Percentiles rank a stretch among this genome's conserved stretches.
Conservation (phyloP, 2,113 vertebrate species). For the Phalacrocorax carbo region DNA sequence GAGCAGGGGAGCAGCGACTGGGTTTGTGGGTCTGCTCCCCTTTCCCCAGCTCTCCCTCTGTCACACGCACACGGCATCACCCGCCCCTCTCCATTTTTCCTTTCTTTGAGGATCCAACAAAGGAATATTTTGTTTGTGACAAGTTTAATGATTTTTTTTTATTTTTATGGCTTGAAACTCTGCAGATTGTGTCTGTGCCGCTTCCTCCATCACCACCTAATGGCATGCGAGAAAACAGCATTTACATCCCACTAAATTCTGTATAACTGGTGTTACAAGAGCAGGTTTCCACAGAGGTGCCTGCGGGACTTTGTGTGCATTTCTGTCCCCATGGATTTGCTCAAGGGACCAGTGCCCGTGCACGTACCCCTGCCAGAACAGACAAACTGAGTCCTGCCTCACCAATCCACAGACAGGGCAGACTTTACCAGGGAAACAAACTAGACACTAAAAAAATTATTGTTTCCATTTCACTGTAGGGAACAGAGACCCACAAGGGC, state of each 20-base stretch:
- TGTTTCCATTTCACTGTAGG: background rate
- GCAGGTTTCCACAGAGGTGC: background rate
- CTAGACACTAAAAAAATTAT: background rate
- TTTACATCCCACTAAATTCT: background rate
- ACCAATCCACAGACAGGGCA: background rate
- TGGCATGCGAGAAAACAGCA: background rate
- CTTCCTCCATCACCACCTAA: conserved; percentile 43
- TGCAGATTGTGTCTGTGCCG: background rate
- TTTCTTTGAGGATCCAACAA: background rate
- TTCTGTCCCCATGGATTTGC: rapidly evolving
- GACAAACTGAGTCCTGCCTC: background rate
- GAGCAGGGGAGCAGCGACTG: background rate
- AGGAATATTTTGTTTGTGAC: background rate
- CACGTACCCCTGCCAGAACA: background rate
- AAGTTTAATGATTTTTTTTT: background rate
- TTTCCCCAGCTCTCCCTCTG: background rate
- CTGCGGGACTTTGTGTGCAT: rapidly evolving
- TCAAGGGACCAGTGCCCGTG: background rate
- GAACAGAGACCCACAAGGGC: background rate
- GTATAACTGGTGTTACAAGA: rapidly evolving
- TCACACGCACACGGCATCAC: rapidly evolving
- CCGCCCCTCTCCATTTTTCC: rapidly evolving
- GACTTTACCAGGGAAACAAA: background rate
- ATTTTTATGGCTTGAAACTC: background rate
- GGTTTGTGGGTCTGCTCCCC: background rate